Percentiles rank a stretch among this genome's conserved stretches.
phyloP scores from a whole-genome alignment of 2,113 vertebrate species.

The Pteruthius melanotis region DNA sequence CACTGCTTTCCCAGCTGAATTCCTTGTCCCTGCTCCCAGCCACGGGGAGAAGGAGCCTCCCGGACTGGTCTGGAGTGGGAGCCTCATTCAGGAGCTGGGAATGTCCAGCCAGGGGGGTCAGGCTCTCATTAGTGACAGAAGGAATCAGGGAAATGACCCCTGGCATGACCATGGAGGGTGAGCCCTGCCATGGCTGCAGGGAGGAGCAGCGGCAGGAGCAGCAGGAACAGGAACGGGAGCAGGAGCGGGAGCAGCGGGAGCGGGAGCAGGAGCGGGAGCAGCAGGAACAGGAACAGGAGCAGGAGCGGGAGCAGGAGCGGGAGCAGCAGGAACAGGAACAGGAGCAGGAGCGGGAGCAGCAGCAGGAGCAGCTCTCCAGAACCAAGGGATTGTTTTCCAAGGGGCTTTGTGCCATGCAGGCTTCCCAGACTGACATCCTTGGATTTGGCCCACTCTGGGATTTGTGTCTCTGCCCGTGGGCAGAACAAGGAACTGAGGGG shows the following conservation, averaged over 20 bases:
- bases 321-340: not conserved
- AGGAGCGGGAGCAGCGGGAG: accelerated
- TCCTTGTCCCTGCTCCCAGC: not conserved
- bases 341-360: not conserved
- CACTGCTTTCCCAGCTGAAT: not conserved
- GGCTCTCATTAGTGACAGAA: not conserved
- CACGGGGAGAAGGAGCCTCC: not conserved
- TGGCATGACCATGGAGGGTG: accelerated
- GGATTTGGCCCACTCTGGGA: not conserved
- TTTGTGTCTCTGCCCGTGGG: not conserved
- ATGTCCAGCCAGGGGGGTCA: not conserved
- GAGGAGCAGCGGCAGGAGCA: not conserved
- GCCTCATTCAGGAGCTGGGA: not conserved
- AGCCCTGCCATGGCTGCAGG: not conserved
- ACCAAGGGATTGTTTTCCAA: not conserved
- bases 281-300: accelerated
- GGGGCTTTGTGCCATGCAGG: not conserved
- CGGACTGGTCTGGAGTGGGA: not conserved
- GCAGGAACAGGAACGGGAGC: accelerated
- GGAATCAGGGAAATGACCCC: not conserved
- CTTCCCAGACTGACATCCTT: not conserved
- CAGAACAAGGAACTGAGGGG: not conserved
- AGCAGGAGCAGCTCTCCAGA: not conserved
- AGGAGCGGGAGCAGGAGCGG: accelerated
- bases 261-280: no score